phyloP scores from a whole-genome alignment of 2,797 vertebrate species.

The Notolepis coatsorum region DNA sequence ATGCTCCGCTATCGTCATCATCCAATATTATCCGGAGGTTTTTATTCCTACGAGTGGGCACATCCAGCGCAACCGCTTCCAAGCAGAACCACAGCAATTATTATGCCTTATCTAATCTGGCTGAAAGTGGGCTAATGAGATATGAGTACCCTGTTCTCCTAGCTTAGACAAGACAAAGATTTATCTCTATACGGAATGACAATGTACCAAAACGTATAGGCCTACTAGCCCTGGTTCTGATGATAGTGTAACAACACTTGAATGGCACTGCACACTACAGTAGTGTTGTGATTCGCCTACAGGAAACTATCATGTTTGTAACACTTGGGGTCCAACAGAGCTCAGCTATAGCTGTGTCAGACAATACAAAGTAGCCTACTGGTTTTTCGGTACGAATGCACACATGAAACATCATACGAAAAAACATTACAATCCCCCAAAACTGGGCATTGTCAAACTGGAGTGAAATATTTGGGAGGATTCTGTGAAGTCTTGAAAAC shows the following conservation, averaged over 20 bases:
- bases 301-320: slow-evolving; percentile 6
- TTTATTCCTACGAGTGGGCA: slow-evolving; percentile 23
- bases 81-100: slow-evolving; percentile 3
- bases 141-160: not conserved
- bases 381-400: slow-evolving; percentile 15
- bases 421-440: slow-evolving; percentile 10
- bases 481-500: slow-evolving; percentile 74
- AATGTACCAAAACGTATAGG: slow-evolving; percentile 2
- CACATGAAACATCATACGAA: slow-evolving; percentile 7
- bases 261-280: too few relatives aligned
- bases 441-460: slow-evolving; percentile 49
- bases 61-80: slow-evolving; percentile 1
- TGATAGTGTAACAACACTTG: not conserved
- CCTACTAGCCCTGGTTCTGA: not conserved
- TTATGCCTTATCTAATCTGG: slow-evolving; percentile 14
- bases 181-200: slow-evolving; percentile 14
- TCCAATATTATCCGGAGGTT: slow-evolving; percentile 23
- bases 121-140: slow-evolving; percentile 13
- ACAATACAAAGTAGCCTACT: not conserved
- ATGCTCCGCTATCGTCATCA: slow-evolving; percentile 35
- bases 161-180: slow-evolving; percentile 3
- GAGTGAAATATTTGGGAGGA: slow-evolving; percentile 55
- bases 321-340: too few relatives aligned
- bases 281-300: not conserved
- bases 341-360: not conserved